A percentile compares a stretch with the other conserved stretches of the same genome.
phyloP scores from a whole-genome alignment of 1,140 invertebrate species.

The Conopomorpha cramerella region DNA sequence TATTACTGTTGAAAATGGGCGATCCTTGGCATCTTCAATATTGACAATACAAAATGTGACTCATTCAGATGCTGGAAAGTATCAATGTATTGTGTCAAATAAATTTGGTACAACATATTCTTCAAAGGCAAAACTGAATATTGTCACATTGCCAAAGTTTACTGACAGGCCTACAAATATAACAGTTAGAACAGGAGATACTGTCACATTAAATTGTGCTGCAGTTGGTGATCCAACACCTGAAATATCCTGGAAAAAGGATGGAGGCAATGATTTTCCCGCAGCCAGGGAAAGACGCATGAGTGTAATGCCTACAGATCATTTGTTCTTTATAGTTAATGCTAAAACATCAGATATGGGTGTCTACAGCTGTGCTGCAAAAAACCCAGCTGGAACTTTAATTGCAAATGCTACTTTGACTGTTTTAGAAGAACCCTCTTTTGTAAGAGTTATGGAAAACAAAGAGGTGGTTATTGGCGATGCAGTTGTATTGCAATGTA shows the following conservation, averaged over 20 bases:
- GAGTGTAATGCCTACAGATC: constrained; percentile 89
- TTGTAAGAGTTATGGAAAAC: constrained; percentile 82
- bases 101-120: constrained; percentile 90
- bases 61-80: constrained; percentile 80
- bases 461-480: constrained; percentile 79
- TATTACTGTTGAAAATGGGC: constrained; percentile 49
- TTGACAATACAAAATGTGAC: constrained; percentile 75
- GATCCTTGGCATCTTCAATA: constrained; percentile 67
- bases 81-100: constrained; percentile 93
- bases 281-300: constrained; percentile 91
- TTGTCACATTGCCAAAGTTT: constrained; percentile 87
- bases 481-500: constrained; percentile 85
- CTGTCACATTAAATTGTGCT: constrained; percentile 88
- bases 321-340: constrained; percentile 90
- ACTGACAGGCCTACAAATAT: constrained; percentile 84
- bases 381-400: constrained; percentile 85
- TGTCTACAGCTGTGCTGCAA: constrained; percentile 91
- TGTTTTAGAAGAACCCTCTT: constrained; percentile 84
- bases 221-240: constrained; percentile 87
- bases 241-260: constrained; percentile 91
- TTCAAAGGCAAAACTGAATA: constrained; percentile 80
- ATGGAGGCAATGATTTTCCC: constrained; percentile 93
- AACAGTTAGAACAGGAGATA: constrained; percentile 81
- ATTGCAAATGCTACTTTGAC: constrained; percentile 87
- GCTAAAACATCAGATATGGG: constrained; percentile 88